These are phyloP conservation scores for Carassius carassius DNA, from an alignment of 2,113 vertebrate species.

Conservation along the genomic window DNA sequence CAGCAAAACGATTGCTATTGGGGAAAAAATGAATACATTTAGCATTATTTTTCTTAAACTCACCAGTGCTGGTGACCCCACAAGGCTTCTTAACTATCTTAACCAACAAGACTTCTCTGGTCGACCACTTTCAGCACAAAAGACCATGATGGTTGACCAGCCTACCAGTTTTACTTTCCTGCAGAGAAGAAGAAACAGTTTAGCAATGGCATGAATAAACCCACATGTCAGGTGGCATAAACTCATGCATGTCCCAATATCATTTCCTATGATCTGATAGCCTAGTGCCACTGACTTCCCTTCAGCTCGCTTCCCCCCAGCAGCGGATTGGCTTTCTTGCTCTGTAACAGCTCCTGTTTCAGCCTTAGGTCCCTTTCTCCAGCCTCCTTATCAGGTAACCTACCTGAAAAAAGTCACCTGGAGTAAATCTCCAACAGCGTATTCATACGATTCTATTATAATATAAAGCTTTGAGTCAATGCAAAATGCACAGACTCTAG, in stretches of 20 bases:
- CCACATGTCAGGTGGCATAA: background rate
- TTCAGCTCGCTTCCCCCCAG: conserved; percentile 37
- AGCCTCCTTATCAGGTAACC: conserved; percentile 51
- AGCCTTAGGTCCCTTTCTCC: conserved; percentile 46
- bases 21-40: background rate
- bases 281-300: background rate
- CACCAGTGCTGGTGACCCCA: background rate
- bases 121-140: background rate
- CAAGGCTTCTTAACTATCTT: background rate
- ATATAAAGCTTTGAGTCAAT: background rate
- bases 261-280: conserved; percentile 47
- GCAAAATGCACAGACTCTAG: conserved; percentile 22
- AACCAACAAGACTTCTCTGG: conserved; percentile 1
- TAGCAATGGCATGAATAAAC: background rate
- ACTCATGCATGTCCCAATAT: conserved; percentile 7
- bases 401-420: conserved; percentile 32
- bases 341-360: conserved; percentile 47
- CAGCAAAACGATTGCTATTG: too few relatives aligned
- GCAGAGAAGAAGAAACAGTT: background rate
- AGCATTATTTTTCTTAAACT: background rate
- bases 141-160: background rate
- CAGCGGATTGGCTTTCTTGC: conserved; percentile 55
- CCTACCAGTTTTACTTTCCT: background rate
- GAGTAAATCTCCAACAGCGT: background rate
- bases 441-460: background rate